phyloP scores from a whole-genome alignment of 2,113 vertebrate genomes.

The Tychaedon coryphoeus region DNA sequence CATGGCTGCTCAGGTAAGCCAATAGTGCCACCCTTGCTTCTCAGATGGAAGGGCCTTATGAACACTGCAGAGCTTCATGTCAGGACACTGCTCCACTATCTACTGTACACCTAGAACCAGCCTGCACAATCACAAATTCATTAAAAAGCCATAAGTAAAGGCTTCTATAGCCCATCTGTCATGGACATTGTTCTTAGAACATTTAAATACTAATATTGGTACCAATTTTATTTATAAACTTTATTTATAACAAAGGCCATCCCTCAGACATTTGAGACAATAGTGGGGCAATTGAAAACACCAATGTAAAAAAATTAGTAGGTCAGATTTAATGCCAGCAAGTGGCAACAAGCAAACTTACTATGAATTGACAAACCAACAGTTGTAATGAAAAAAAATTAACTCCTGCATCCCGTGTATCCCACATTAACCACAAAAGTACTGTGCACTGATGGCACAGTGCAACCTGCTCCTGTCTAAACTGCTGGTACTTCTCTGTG shows the following conservation, averaged over 20 bases:
- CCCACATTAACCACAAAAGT: not conserved
- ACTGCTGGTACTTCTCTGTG: not conserved
- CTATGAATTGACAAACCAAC: not conserved
- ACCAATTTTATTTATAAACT: not conserved
- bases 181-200: not conserved
- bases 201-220: not conserved
- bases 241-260: not conserved
- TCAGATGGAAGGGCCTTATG: not conserved
- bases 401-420: not conserved
- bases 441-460: not conserved
- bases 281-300: not conserved
- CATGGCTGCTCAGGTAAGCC: not conserved
- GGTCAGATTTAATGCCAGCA: not conserved
- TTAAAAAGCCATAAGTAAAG: not conserved
- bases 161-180: not conserved
- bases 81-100: not conserved
- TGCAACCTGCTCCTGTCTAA: not conserved
- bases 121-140: not conserved
- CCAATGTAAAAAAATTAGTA: not conserved
- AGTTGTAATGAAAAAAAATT: not conserved
- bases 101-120: not conserved
- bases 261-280: not conserved
- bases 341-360: not conserved
- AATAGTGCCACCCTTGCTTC: rapidly evolving
- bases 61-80: not conserved